Evolutionary conservation across 1,140 invertebrate genomes (phyloP), one percentile per base, ranked within the genome.

Genomic region (Aethina tumida): DNA sequence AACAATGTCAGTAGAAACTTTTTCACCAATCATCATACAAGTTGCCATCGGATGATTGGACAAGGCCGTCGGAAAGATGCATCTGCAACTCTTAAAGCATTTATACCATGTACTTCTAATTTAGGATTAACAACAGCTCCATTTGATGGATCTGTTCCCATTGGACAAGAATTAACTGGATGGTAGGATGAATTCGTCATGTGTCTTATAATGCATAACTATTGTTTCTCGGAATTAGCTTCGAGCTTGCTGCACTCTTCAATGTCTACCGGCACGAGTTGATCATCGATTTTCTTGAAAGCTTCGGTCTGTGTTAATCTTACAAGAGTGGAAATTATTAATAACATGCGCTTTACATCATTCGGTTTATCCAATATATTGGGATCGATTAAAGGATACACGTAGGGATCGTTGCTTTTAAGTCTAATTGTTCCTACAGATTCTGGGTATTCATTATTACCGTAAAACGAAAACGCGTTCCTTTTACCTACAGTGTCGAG

Each of bases 351-450:
- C 12, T 60, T 35, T 14, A 74, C 41, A 51, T 77, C 75, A n/a
- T 59, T 52, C 10, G 49, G 32, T 20, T 74, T 65, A 9, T 70
- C 34, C 18, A 79, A 69, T 50, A 76, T 80, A 43, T 77, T 40
- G 84, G 86, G 76, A 49, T 87, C 72, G 12, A 95, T 78, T 12
- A 75, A 58, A 0, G 92, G 92, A 53, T 83, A 77, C 14, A 75
- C 70, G 30, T 72, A 72, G 0, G 85, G 84, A 63, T 89, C 74
- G 22, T 61, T 75, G 36, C 67, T 74, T 38, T 68, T 65, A 2
- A 91, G 61, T 9, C 70, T 69, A 17, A 92, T 69, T 38, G 66
- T 70, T 2, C 87, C 88, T 33, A 66, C 69, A 19, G 81, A 84
- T 59, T 81, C 78, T 2, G 87, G 85, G 26, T 78, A 63, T n/a